A percentile compares a stretch with the other conserved stretches of the same genome.
These are phyloP conservation scores for Chaetophractus vellerosus DNA, from an alignment of 2,797 vertebrate species.

Conservation along the genomic window DNA sequence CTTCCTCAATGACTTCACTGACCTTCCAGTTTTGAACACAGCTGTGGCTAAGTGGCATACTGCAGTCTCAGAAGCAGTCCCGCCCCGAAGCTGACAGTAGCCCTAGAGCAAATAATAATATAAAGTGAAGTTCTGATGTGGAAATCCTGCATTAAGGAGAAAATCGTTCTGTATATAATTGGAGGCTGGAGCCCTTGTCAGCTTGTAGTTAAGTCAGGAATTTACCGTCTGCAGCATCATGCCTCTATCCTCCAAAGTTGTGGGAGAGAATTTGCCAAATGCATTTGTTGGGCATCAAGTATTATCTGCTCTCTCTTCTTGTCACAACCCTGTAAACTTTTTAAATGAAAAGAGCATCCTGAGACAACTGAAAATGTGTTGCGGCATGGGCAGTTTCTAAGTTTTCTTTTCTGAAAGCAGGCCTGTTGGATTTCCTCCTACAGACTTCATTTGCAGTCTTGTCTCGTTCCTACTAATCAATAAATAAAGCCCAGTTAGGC, in stretches of 20 bases:
- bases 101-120: conserved; percentile 74
- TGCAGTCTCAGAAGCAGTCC: conserved; percentile 68
- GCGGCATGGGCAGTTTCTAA: neutral
- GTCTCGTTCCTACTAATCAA: conserved; percentile 69
- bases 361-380: conserved; percentile 53
- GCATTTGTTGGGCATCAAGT: conserved; percentile 67
- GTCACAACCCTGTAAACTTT: conserved; percentile 69
- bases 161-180: conserved; percentile 82
- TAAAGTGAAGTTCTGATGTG: conserved; percentile 79
- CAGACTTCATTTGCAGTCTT: conserved; percentile 59
- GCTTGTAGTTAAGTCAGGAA: conserved; percentile 74
- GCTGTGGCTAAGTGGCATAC: conserved; percentile 70
- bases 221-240: conserved; percentile 75
- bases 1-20: conserved; percentile 73
- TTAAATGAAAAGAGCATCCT: conserved; percentile 68
- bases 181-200: conserved; percentile 83
- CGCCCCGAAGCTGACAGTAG: conserved; percentile 70
- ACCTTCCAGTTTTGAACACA: conserved; percentile 64
- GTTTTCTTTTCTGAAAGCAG: neutral
- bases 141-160: conserved; percentile 79
- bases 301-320: conserved; percentile 81
- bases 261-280: conserved; percentile 73
- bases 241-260: conserved; percentile 55
- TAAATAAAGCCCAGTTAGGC: conserved; percentile 77
- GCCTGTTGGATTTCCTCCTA: conserved; percentile 14